Evolutionary conservation across 2,888 invertebrate species (phyloP).

Genomic region (Drosophila diplacantha): DNA sequence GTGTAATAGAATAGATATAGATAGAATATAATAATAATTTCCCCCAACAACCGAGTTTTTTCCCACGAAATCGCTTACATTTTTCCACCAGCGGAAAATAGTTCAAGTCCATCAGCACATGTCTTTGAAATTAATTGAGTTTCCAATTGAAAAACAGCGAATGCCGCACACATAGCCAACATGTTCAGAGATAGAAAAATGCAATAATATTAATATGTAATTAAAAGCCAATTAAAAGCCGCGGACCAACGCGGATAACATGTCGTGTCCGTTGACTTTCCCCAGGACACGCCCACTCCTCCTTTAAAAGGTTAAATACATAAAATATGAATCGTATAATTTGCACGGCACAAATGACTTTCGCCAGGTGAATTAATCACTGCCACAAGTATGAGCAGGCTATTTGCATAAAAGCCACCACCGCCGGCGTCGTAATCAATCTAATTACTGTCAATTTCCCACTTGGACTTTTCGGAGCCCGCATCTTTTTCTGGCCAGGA

Average conservation of each 20-base stretch:
- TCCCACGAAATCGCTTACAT: constrained; percentile 14
- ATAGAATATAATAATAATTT: neutral
- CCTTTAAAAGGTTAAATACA: constrained; percentile 9
- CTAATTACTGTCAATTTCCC: constrained; percentile 69
- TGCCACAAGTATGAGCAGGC: constrained; percentile 42
- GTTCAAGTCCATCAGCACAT: constrained; percentile 35
- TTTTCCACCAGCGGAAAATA: constrained; percentile 5
- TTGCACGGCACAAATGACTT: constrained; percentile 56
- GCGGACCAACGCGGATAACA: constrained; percentile 20
- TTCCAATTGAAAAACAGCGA: constrained; percentile 30
- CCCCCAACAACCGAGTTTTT: neutral
- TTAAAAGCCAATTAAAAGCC: constrained; percentile 58
- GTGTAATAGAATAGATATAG: neutral
- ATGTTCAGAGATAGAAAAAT: constrained; percentile 37
- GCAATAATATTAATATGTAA: constrained; percentile 41
- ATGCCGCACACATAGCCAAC: constrained; percentile 30
- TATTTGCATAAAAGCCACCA: constrained; percentile 51
- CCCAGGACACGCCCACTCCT: constrained; percentile 8
- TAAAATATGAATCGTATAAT: constrained; percentile 20
- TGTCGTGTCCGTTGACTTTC: constrained; percentile 20
- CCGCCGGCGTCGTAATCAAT: constrained; percentile 56
- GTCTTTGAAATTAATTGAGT: constrained; percentile 46
- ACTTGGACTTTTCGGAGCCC: constrained; percentile 25
- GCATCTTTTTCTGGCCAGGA: constrained; percentile 8
- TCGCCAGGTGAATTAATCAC: constrained; percentile 60